Evolutionary conservation across 2,113 vertebrate genomes (phyloP).

Genomic region (Pantherophis guttatus): DNA sequence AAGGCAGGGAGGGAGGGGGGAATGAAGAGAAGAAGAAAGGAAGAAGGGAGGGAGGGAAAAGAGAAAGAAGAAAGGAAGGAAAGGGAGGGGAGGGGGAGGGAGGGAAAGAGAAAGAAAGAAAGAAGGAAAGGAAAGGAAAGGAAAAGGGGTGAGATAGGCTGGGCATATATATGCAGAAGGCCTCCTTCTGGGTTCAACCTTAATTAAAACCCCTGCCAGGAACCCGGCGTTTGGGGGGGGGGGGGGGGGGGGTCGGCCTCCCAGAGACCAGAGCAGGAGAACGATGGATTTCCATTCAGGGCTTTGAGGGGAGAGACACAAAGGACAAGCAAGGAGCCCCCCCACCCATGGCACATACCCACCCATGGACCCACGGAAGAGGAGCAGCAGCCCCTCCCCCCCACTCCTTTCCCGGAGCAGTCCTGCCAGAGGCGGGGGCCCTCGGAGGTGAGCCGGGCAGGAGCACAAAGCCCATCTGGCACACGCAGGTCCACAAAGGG

Average conservation of each 20-base stretch:
- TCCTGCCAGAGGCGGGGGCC: constrained; percentile 2
- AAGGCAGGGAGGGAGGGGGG: background rate
- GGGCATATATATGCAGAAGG: too few species aligned
- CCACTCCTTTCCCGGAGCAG: background rate
- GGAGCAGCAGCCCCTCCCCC: constrained; percentile 29
- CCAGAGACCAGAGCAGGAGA: too few species aligned
- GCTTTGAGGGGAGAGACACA: background rate
- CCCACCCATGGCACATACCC: background rate
- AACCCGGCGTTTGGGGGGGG: too few species aligned
- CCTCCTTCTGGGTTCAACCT: too few species aligned
- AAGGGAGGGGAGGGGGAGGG: too few species aligned
- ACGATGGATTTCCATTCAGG: background rate
- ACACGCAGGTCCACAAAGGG: background rate
- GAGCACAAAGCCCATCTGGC: background rate
- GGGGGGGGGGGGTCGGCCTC: too few species aligned
- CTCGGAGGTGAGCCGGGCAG: background rate
- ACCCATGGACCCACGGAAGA: background rate
- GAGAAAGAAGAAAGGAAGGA: constrained; percentile 34
- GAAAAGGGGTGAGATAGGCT: too few species aligned
- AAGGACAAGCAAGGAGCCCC: background rate
- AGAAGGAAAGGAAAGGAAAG: too few species aligned
- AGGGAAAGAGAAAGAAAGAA: too few species aligned
- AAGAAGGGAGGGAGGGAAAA: too few species aligned
- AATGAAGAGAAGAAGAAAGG: too few species aligned
- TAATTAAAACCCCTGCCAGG: too few species aligned